Percentiles rank a stretch among this genome's conserved stretches.
phyloP scores from a whole-genome alignment of 2,113 vertebrate species.

The Pygoscelis adeliae region DNA sequence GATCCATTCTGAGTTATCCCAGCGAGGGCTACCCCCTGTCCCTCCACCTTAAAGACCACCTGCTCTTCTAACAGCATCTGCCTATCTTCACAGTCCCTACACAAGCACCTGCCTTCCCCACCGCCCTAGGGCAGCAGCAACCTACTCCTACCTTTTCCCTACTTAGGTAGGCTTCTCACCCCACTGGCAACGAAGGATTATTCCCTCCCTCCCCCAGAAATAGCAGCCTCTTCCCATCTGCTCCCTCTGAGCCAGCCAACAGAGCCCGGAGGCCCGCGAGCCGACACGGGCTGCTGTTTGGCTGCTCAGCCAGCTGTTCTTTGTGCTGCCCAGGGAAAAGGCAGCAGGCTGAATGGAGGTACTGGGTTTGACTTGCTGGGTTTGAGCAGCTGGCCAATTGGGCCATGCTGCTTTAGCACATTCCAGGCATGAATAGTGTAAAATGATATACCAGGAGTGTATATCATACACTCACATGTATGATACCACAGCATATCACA shows the following conservation, averaged over 20 bases:
- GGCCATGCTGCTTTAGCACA: slow-evolving; percentile 41
- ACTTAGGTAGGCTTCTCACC: background rate
- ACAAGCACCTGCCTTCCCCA: background rate
- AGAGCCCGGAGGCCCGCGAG: background rate
- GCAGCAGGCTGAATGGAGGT: background rate
- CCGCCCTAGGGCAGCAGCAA: background rate
- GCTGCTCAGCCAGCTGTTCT: background rate
- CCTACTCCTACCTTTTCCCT: background rate
- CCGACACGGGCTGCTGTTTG: fast-evolving
- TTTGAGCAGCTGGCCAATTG: background rate
- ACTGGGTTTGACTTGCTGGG: background rate
- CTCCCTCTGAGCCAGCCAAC: background rate
- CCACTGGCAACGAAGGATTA: background rate
- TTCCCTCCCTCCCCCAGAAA: background rate
- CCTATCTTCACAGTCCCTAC: background rate
- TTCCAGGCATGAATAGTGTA: slow-evolving; percentile 15
- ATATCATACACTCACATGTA: too few relatives aligned
- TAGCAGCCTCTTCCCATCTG: background rate
- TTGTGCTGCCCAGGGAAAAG: background rate
- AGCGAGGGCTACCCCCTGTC: background rate
- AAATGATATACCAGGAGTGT: background rate
- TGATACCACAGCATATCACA: too few relatives aligned
- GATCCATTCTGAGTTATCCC: background rate
- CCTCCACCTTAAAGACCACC: background rate
- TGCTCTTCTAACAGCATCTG: background rate